Conservation (phyloP, 1,140 invertebrate genomes). For the Drosophila tani region DNA sequence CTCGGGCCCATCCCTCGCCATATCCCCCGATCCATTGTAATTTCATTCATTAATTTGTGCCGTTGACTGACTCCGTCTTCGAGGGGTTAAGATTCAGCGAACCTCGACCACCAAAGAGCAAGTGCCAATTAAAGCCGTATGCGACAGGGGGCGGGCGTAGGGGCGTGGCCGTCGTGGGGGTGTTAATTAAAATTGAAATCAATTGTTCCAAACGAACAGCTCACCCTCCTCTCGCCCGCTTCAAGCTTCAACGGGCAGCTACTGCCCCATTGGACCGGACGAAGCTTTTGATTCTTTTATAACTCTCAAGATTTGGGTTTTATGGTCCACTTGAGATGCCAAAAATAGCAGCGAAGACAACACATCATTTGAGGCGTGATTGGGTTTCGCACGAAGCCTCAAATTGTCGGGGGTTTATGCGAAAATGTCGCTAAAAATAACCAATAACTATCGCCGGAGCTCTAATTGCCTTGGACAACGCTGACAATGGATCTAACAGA, state of each 20-base stretch:
- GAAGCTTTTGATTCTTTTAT: conserved; percentile 3
- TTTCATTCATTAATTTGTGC: conserved; percentile 78
- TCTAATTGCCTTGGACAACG: conserved; percentile 49
- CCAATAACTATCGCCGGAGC: conserved; percentile 28
- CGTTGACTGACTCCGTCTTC: conserved; percentile 48
- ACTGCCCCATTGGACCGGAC: conserved; percentile 11
- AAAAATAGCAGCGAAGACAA: conserved; percentile 42
- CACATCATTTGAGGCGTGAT: conserved; percentile 54
- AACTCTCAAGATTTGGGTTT: conserved; percentile 27
- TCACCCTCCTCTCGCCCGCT: conserved; percentile 6
- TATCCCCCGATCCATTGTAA: conserved; percentile 34
- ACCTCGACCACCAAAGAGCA: conserved; percentile 73
- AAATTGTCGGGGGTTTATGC: conserved; percentile 31
- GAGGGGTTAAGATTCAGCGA: conserved; percentile 62
- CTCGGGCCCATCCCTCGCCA: not conserved
- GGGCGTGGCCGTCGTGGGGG: conserved; percentile 43
- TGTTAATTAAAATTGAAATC: conserved; percentile 79
- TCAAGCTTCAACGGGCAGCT: conserved; percentile 11
- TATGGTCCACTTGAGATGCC: conserved; percentile 37
- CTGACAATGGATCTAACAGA: conserved; percentile 29
- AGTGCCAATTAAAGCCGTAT: conserved; percentile 71
- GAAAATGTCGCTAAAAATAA: conserved; percentile 61
- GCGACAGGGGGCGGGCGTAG: conserved; percentile 1
- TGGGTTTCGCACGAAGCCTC: conserved; percentile 39
- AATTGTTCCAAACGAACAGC: conserved; percentile 51